Evolutionary conservation across 2,797 vertebrate genomes (phyloP), one percentile per base, ranked within the genome.

Genomic region (Eospalax fontanierii): DNA sequence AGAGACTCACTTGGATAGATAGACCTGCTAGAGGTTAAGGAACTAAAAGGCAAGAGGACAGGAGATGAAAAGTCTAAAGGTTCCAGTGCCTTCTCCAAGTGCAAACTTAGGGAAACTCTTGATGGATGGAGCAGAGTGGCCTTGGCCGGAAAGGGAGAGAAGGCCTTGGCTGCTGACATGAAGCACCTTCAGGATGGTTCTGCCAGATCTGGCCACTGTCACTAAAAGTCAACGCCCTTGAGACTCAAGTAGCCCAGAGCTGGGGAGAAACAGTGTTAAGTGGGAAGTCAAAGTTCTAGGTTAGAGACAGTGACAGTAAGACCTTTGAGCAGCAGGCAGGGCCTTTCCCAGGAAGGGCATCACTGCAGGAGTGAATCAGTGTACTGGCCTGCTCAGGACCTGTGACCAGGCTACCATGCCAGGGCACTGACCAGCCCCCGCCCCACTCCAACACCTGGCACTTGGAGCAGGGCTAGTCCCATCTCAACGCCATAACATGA

Each of bases 401-500:
- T 0, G 1, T 76, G 66, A 71, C 33, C 12, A 68, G 76, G 68
- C 38, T 59, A 0, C 26, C 0, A 28, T 3, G 87, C 75, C 71
- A 65, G 38, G 1, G 43, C 2, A 28, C 33, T 4, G 22, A 50
- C 70, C 6, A 1, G 80, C 50, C 40, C 26, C 57, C 2, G 0
- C n/a, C 70, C 24, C 9, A 71, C 33, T 21, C 71, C 35, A 26
- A 70, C 84, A 86, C 91, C 92, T 87, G 88, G 92, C 68, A 16
- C 80, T 63, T 12, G 35, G n/a, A 33, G 5, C 1, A 24, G 63
- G 30, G 24, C 40, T 4, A 43, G 65, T 38, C 73, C 63, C 28
- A 22, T 50, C 0, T 78, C 92, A 90, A 43, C 89, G n/a, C 35
- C 70, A 57, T 3, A 90, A 75, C 46, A 6, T 3, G 85, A 91